These are phyloP conservation scores for Trissolcus brochymenae DNA, from an alignment of 2,888 invertebrate species.

Conservation along the genomic window DNA sequence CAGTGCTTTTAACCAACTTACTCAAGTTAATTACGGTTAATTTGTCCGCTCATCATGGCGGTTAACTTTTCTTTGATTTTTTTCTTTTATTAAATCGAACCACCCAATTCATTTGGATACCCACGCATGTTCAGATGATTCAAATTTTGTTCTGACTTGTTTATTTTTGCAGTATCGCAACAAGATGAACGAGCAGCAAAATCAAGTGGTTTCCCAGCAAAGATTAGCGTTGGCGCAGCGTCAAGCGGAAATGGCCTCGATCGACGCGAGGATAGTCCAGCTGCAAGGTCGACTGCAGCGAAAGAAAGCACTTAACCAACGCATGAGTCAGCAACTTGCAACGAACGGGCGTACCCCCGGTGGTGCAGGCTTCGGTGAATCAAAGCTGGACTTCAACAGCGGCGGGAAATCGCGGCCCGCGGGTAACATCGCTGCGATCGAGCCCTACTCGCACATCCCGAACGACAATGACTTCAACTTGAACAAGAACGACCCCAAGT, in stretches of 20 bases:
- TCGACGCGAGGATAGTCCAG: constrained; percentile 95
- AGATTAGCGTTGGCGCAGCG: constrained; percentile 90
- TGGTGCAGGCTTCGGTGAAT: constrained; percentile 76
- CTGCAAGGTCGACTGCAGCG: constrained; percentile 93
- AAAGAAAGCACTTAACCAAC: constrained; percentile 90
- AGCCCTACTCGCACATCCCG: constrained; percentile 92
- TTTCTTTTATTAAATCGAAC: neutral
- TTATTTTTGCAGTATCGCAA: constrained; percentile 87
- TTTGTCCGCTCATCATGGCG: neutral
- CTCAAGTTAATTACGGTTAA: constrained; percentile 17
- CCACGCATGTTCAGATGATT: too few relatives aligned
- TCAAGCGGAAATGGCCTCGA: constrained; percentile 93
- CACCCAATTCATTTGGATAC: neutral
- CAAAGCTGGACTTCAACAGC: constrained; percentile 71
- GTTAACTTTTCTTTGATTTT: too few relatives aligned
- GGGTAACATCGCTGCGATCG: constrained; percentile 91
- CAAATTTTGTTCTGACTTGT: neutral
- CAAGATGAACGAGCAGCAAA: constrained; percentile 96
- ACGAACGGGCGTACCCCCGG: constrained; percentile 75
- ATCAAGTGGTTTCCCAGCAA: constrained; percentile 91
- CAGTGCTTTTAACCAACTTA: constrained; percentile 30
- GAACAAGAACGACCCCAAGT: constrained; percentile 92
- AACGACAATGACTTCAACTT: constrained; percentile 83
- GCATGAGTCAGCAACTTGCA: constrained; percentile 81
- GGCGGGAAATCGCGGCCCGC: constrained; percentile 78